Evolutionary conservation across 2,888 invertebrate species (phyloP).

Genomic region (Lumbricus terrestris): DNA sequence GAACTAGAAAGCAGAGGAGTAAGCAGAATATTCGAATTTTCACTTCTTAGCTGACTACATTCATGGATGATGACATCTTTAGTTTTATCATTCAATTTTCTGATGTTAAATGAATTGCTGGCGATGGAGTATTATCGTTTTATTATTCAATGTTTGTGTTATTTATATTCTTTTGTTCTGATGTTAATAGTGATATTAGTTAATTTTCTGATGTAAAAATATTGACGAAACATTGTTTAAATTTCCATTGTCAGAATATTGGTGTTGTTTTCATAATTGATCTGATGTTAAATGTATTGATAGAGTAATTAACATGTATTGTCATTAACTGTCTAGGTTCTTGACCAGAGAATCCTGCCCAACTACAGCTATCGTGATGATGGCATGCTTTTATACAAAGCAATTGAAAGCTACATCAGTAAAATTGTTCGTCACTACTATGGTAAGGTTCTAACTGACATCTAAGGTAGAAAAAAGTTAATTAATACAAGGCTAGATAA

Average conservation of each 20-base stretch:
- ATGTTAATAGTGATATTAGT: too few relatives aligned
- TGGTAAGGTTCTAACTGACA: conserved; percentile 49
- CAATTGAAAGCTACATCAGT: conserved; percentile 59
- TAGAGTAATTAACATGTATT: not conserved
- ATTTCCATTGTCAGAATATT: too few relatives aligned
- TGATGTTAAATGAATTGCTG: not conserved
- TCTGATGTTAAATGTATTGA: not conserved
- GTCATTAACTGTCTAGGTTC: conserved; percentile 41
- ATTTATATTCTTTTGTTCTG: too few relatives aligned
- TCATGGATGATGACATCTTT: not conserved
- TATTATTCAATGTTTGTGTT: too few relatives aligned
- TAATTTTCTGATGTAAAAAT: too few relatives aligned
- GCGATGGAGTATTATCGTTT: too few relatives aligned
- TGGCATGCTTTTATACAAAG: conserved; percentile 57
- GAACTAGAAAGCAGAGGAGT: conserved; percentile 57
- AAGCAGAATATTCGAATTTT: conserved; percentile 27
- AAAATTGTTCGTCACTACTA: conserved; percentile 59
- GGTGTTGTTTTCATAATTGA: too few relatives aligned
- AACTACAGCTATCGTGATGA: conserved; percentile 62
- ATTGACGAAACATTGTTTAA: too few relatives aligned
- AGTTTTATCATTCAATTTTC: not conserved
- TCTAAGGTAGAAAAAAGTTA: too few relatives aligned
- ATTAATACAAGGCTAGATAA: not conserved
- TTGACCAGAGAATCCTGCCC: conserved; percentile 56
- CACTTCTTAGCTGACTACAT: not conserved